These are phyloP conservation scores for Ahaetulla prasina DNA, from an alignment of 2,113 vertebrate genomes.

Conservation along the genomic window DNA sequence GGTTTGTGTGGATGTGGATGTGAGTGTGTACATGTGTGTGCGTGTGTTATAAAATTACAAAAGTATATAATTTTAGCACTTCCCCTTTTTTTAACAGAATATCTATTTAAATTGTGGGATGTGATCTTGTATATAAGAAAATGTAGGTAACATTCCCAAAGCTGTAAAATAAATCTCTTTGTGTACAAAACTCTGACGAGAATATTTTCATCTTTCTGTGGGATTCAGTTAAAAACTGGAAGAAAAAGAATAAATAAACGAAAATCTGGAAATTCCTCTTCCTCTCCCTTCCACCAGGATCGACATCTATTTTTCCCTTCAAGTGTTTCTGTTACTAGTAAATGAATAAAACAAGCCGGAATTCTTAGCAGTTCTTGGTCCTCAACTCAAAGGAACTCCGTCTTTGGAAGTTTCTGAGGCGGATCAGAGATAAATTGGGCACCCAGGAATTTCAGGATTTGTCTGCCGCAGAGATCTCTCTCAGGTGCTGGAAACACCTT, in stretches of 20 bases:
- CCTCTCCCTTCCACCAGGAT: background rate
- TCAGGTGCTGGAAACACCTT: background rate
- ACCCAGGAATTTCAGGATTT: background rate
- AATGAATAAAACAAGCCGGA: background rate
- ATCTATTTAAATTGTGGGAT: conserved; percentile 64
- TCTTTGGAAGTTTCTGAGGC: background rate
- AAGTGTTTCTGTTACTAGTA: background rate
- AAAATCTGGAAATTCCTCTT: background rate
- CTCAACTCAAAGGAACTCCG: background rate
- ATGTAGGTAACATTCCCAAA: conserved; percentile 39
- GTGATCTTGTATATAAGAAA: conserved; percentile 66
- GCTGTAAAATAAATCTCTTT: conserved; percentile 70
- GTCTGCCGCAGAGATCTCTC: background rate
- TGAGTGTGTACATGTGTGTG: conserved; percentile 27
- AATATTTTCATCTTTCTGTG: background rate
- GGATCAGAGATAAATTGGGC: background rate
- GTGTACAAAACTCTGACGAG: conserved; percentile 36
- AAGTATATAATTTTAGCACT: conserved; percentile 59
- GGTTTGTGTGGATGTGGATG: background rate
- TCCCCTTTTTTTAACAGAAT: conserved; percentile 40
- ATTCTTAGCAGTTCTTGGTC: background rate
- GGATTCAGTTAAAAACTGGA: background rate
- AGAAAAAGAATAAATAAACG: background rate
- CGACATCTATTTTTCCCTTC: background rate
- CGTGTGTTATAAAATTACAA: conserved; percentile 37